Conservation (phyloP, 2,797 vertebrate genomes). For the Ciconia nigra region DNA sequence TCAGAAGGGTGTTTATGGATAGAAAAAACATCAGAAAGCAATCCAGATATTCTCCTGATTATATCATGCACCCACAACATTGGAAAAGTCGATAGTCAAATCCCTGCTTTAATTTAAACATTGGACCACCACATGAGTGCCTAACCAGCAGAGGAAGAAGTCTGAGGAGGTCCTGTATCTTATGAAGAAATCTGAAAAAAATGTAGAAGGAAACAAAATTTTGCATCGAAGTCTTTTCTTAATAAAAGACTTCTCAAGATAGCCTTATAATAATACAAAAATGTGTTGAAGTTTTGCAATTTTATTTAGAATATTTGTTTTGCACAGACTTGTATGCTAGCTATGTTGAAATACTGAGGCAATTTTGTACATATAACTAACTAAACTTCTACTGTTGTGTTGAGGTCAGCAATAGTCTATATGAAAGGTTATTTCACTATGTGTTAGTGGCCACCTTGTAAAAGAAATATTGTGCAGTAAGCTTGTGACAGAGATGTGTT, state of each 20-base stretch:
- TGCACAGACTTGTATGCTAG: neutral
- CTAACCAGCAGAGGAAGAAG: neutral
- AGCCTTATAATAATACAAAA: neutral
- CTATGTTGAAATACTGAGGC: neutral
- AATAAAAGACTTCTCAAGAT: neutral
- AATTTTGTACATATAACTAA: neutral
- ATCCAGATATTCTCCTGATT: neutral
- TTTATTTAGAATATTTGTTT: neutral
- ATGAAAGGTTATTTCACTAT: neutral
- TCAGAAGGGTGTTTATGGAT: neutral
- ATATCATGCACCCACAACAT: neutral
- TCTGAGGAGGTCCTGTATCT: neutral
- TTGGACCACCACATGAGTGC: neutral
- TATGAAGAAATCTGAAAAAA: neutral
- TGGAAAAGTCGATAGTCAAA: neutral
- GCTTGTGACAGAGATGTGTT: neutral
- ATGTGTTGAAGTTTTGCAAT: neutral
- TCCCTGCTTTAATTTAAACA: neutral
- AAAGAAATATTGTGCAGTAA: neutral
- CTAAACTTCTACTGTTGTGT: neutral
- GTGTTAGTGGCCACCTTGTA: neutral
- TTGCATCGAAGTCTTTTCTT: neutral
- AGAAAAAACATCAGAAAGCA: neutral
- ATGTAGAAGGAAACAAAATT: neutral
- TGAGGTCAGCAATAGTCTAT: neutral